These are phyloP conservation scores for Carettochelys insculpta DNA, from an alignment of 2,113 vertebrate species.

Conservation along the genomic window DNA sequence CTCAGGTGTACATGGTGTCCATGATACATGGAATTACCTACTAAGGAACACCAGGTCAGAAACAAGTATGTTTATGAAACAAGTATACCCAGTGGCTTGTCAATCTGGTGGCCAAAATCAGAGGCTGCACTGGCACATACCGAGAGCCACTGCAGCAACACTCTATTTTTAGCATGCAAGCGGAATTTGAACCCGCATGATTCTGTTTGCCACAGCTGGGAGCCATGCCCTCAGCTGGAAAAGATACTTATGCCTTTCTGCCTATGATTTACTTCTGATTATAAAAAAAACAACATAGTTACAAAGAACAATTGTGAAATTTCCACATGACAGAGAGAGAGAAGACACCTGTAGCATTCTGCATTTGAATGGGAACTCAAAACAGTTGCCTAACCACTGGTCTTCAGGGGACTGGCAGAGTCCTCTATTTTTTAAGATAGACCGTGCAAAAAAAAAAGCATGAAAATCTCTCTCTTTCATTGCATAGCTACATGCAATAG, in stretches of 20 bases:
- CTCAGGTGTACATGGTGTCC: neutral
- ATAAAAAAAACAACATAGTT: neutral
- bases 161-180: no score
- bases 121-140: neutral
- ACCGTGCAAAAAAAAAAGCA: neutral
- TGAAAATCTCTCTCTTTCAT: neutral
- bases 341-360: neutral
- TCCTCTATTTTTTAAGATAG: neutral
- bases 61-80: neutral
- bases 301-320: neutral
- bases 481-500: neutral
- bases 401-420: neutral
- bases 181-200: no score
- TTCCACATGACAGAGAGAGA: neutral
- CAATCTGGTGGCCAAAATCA: neutral
- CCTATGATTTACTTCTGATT: fast-evolving
- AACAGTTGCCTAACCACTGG: neutral
- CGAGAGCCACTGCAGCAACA: neutral
- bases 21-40: neutral
- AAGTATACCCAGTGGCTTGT: neutral
- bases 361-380: neutral
- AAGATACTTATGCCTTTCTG: neutral
- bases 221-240: neutral
- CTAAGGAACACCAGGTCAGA: neutral
- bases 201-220: neutral